These are phyloP conservation scores for Mnemiopsis leidyi DNA, from an alignment of 37 sponge, comb jelly and placozoan species.

Conservation along the genomic window DNA sequence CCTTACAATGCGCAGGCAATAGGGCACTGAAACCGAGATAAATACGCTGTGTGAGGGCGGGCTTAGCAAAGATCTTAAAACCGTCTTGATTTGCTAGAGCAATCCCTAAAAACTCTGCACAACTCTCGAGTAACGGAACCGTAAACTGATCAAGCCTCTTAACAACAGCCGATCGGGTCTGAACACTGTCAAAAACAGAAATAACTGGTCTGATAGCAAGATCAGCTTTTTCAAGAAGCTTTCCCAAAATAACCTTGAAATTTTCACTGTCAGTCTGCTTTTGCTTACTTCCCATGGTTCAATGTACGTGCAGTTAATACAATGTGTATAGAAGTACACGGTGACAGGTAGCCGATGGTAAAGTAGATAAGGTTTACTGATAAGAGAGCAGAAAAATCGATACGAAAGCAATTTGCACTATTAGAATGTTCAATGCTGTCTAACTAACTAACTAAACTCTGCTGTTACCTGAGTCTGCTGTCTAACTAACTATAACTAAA, in stretches of 20 bases:
- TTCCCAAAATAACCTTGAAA: not conserved
- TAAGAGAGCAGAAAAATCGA: too few species aligned
- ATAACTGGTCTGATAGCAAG: slow-evolving; percentile 27
- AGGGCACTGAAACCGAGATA: not conserved
- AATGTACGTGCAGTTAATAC: not conserved
- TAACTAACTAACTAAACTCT: too few species aligned
- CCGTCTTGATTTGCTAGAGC: not conserved
- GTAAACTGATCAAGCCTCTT: not conserved
- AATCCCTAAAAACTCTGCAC: not conserved
- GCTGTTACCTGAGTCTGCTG: too few species aligned
- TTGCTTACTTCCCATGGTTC: not conserved
- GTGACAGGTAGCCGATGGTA: not conserved
- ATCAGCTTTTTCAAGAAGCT: not conserved
- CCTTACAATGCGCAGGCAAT: not conserved
- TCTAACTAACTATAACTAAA: too few species aligned
- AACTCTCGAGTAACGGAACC: not conserved
- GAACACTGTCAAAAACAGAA: not conserved
- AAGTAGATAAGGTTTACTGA: too few species aligned
- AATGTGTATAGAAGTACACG: not conserved
- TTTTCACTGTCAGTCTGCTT: slow-evolving; percentile 8
- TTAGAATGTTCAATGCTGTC: too few species aligned
- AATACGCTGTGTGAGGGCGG: not conserved
- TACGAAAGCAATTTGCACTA: too few species aligned
- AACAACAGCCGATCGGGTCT: not conserved
- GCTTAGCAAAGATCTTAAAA: not conserved